Evolutionary conservation across 2,113 vertebrate species (phyloP), one percentile per base, ranked within the genome.

Genomic region (Hemibagrus wyckioides): DNA sequence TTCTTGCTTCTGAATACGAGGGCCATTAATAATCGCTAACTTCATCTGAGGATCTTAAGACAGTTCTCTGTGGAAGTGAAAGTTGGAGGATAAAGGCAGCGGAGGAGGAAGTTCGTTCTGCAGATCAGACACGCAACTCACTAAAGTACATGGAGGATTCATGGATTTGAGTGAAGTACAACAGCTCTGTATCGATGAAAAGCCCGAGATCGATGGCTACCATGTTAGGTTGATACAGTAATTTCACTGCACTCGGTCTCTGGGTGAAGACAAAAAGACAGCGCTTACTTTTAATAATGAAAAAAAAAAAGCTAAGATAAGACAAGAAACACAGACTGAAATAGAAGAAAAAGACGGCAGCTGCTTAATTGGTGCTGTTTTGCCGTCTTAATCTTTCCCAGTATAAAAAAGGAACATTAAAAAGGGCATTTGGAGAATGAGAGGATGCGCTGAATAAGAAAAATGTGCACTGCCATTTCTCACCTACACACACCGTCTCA

Each of bases 21-120:
- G 90, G 88, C 87, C 94, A 95, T 95, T 92, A 94, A 93, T 95
- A 94, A 93, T 93, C 89, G 90, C 93, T 94, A 95, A 95, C 92
- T 92, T 94, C 86, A 94, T 95, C 95, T 93, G 90, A 88, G 90
- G 88, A 89, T 92, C 89, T 90, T 91, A 88, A 90, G 86, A 80
- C 71, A 75, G 87, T 82, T 84, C 83, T 84, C 83, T 81, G 88
- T 88, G 85, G 54, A 76, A 89, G 88, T 65, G 85, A 90, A 91
- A 92, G 67, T 90, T 76, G 50, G 30, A 57, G 67, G 59, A 67
- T 44, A 33, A 33, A 67, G 86, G 44, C 54, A 41, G 7, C 17
- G 14, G 41, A 61, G 48, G 44, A 87, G 63, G 28, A 50, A 23
- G 82, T 33, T 44, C 80, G 79, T n/a, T 14, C 50, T 30, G 48